Conservation (phyloP, 2,113 vertebrate species). For the Malurus alboscapulatus region DNA sequence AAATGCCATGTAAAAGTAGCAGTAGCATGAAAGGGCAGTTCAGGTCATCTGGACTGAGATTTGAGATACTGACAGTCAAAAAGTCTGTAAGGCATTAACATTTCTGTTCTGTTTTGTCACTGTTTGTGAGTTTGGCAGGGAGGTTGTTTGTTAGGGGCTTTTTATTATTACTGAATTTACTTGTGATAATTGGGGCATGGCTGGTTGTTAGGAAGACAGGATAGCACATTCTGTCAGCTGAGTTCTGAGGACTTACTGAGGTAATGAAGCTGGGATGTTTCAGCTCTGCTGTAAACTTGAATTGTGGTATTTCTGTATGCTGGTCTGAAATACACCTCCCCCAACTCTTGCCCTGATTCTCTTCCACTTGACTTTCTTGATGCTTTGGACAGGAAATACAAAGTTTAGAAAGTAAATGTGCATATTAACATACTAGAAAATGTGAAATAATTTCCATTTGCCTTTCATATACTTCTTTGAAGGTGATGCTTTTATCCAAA, state of each 20-base stretch:
- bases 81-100: background rate
- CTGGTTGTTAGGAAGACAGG: background rate
- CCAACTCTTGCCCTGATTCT: accelerated
- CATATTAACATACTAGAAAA: background rate
- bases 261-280: background rate
- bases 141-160: background rate
- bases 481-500: background rate
- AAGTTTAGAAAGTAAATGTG: background rate
- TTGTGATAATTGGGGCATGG: background rate
- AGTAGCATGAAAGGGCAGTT: background rate
- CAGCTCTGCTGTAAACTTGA: background rate
- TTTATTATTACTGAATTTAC: background rate
- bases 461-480: background rate
- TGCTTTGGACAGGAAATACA: background rate
- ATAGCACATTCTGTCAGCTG: background rate
- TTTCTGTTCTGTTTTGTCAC: background rate
- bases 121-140: background rate
- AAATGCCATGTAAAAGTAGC: background rate
- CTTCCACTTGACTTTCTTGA: background rate
- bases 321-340: background rate
- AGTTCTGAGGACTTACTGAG: background rate
- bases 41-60: background rate
- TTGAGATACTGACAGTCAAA: background rate
- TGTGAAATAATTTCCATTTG: background rate
- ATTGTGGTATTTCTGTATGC: background rate